Evolutionary conservation across 2,888 invertebrate genomes (phyloP).

Genomic region (Clusia tigrina): DNA sequence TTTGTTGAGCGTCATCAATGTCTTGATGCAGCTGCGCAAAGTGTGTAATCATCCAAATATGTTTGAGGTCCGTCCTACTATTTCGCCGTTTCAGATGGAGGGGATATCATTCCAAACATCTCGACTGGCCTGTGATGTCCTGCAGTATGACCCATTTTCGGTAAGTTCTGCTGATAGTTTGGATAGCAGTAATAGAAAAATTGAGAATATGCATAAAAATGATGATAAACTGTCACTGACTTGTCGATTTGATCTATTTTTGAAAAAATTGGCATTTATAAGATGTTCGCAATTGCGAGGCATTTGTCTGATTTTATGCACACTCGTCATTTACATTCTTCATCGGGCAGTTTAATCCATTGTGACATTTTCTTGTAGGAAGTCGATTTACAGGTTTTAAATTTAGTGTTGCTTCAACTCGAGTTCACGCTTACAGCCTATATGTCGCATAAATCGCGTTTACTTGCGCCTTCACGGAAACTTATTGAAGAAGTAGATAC

Average conservation of each 20-base stretch:
- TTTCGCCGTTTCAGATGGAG: slow-evolving; percentile 91
- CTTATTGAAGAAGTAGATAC: slow-evolving; percentile 76
- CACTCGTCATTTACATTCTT: too few relatives aligned
- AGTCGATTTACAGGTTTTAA: slow-evolving; percentile 71
- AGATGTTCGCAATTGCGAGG: slow-evolving; percentile 64
- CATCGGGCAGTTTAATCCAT: too few relatives aligned
- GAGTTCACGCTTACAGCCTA: slow-evolving; percentile 79
- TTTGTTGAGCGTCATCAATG: slow-evolving; percentile 93
- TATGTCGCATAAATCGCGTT: slow-evolving; percentile 81
- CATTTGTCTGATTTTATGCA: slow-evolving; percentile 59
- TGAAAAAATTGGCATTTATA: slow-evolving; percentile 47
- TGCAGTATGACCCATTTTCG: slow-evolving; percentile 79
- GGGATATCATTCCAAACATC: slow-evolving; percentile 76
- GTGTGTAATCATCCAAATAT: slow-evolving; percentile 98
- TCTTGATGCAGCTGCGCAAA: slow-evolving; percentile 96
- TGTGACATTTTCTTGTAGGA: slow-evolving; percentile 68
- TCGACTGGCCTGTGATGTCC: slow-evolving; percentile 74
- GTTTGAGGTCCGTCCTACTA: slow-evolving; percentile 94
- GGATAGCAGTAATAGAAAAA: not conserved
- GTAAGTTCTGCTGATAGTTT: slow-evolving; percentile 63
- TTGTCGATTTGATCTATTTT: slow-evolving; percentile 59
- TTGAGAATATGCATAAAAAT: slow-evolving; percentile 35
- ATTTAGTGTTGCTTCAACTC: slow-evolving; percentile 73
- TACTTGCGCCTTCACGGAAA: slow-evolving; percentile 75
- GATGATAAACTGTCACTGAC: slow-evolving; percentile 62